Evolutionary conservation across 2,888 invertebrate species (phyloP).

Genomic region (Cheilosia urbana): DNA sequence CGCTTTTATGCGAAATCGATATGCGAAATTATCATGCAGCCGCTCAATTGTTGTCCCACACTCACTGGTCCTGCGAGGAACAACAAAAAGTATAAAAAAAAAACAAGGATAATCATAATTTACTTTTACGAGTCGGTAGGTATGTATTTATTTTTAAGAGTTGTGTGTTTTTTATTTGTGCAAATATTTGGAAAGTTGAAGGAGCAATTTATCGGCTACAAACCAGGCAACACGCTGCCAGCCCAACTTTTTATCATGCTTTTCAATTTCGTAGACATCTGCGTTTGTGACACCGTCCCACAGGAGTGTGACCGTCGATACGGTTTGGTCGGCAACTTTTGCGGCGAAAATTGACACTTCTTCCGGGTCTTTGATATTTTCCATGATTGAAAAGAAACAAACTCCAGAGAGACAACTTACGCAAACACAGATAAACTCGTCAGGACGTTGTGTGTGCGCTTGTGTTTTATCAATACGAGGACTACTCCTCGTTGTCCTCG

Average conservation of each 20-base stretch:
- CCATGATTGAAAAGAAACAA: conserved; percentile 68
- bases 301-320: conserved; percentile 79
- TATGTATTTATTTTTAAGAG: conserved; percentile 12
- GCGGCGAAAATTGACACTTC: conserved; percentile 78
- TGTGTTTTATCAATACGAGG: conserved; percentile 31
- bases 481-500: conserved; percentile 1
- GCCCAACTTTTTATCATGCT: conserved; percentile 78
- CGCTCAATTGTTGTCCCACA: conserved; percentile 78
- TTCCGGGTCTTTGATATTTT: conserved; percentile 4
- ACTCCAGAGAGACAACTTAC: conserved; percentile 6
- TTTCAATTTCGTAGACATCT: conserved; percentile 81
- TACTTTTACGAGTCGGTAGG: conserved; percentile 30
- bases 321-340: conserved; percentile 79
- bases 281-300: conserved; percentile 79
- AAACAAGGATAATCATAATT: conserved; percentile 44
- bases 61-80: conserved; percentile 72
- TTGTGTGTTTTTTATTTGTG: conserved; percentile 35
- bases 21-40: conserved; percentile 82
- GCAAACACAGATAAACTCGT: conserved; percentile 29
- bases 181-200: conserved; percentile 25
- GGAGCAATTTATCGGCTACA: conserved; percentile 50
- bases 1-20: conserved; percentile 80
- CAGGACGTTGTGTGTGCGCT: background rate
- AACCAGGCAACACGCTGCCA: conserved; percentile 82
- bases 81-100: conserved; percentile 1